Conservation (phyloP, 1,140 invertebrate genomes). For the Diachasma alloeum region DNA sequence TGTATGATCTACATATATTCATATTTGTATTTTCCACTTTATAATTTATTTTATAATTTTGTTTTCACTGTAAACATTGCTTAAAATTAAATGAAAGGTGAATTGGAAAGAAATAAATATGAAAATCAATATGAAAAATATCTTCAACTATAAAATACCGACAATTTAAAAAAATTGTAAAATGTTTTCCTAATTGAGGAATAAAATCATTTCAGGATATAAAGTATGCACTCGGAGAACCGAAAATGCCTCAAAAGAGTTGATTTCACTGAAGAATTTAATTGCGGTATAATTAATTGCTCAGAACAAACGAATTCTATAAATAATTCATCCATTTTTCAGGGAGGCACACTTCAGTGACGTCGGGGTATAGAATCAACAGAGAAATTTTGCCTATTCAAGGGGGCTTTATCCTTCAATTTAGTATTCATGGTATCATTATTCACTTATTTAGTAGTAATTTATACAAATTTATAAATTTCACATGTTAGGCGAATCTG, state of each 20-base stretch:
- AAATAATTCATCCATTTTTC: not conserved
- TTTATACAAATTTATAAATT: not conserved
- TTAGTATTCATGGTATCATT: not conserved
- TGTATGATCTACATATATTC: too few relatives aligned
- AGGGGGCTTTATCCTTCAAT: not conserved
- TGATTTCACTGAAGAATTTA: not conserved
- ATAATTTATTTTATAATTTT: too few relatives aligned
- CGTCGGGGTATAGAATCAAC: not conserved
- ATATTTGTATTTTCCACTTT: too few relatives aligned
- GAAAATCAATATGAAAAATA: too few relatives aligned
- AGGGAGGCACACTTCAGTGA: not conserved
- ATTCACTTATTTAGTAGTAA: not conserved
- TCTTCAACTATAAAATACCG: too few relatives aligned
- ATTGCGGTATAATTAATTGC: not conserved
- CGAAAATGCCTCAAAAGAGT: not conserved
- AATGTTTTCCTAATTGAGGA: too few relatives aligned
- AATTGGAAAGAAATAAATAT: too few relatives aligned
- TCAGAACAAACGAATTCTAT: not conserved
- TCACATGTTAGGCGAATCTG: not conserved
- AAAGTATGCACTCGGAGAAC: too few relatives aligned
- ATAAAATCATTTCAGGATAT: too few relatives aligned
- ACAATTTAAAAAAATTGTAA: too few relatives aligned
- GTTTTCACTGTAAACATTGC: too few relatives aligned
- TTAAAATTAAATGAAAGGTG: too few relatives aligned
- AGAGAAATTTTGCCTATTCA: not conserved